Conservation (phyloP, 2,888 invertebrate species). For the Tuta absoluta region DNA sequence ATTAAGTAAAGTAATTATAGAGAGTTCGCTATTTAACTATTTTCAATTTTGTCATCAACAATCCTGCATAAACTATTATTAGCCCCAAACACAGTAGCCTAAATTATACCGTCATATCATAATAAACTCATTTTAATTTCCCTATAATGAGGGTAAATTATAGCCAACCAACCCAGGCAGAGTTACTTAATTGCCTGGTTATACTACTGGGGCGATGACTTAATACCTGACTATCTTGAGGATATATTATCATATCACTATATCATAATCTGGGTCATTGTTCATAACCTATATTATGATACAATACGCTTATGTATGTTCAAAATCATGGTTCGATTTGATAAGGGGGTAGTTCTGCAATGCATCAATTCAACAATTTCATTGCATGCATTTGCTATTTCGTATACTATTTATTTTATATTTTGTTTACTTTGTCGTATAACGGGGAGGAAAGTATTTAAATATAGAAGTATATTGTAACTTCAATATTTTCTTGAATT, state of each 20-base stretch:
- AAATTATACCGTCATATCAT: not conserved
- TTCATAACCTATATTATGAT: slow-evolving; percentile 34
- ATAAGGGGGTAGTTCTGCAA: slow-evolving; percentile 6
- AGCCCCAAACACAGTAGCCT: not conserved
- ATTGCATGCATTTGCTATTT: too few relatives aligned
- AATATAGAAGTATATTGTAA: too few relatives aligned
- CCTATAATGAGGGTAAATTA: slow-evolving; percentile 3
- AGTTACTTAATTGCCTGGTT: slow-evolving; percentile 32
- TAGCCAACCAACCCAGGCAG: not conserved
- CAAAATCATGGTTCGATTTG: slow-evolving; percentile 16
- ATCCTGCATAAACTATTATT: too few relatives aligned
- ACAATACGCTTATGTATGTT: slow-evolving; percentile 30
- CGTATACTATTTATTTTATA: too few relatives aligned
- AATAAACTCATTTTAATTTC: not conserved
- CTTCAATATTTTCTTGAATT: too few relatives aligned
- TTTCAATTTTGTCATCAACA: too few relatives aligned
- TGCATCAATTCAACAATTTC: too few relatives aligned
- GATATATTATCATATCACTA: slow-evolving; percentile 36
- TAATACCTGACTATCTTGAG: slow-evolving; percentile 41
- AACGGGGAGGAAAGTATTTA: too few relatives aligned
- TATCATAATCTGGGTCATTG: slow-evolving; percentile 43
- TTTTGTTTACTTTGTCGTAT: too few relatives aligned
- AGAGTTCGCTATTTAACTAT: too few relatives aligned
- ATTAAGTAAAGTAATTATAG: too few relatives aligned
- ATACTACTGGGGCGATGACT: slow-evolving; percentile 45